Base-by-base conservation (phyloP, 2,888 invertebrate species). In the Halocaridina rubra region DNA sequence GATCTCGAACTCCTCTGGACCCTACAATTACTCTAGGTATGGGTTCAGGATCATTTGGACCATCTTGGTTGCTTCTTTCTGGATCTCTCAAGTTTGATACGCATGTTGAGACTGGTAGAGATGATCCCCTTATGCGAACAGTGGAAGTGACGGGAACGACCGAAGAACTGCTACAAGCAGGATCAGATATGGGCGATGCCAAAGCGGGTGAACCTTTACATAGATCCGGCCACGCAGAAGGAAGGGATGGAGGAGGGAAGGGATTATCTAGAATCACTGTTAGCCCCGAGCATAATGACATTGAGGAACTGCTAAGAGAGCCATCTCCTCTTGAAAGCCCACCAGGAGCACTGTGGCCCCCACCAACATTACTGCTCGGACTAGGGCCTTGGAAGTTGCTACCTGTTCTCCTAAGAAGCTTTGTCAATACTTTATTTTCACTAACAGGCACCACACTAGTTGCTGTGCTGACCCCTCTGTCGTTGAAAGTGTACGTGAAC, bases 401-500 rank as follows among this genome's bases (percentile, higher is more conserved):
- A 39, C 84, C 72, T 1, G 79, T 74, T 3, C 84, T 72, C 22
- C 79, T 46, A 78, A 84, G 39, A 19, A 81, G 64, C 30, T 72
- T 71, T 19, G 64, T 74, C 10, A 84, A 59, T 39, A 74, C 79
- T 24, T 72, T 61, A 53, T 61, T 16, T 46, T 82, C 78, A 3
- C 46, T 59, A 16, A 39, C 39, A 5, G 86, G 81, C n/a, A 80
- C 77, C 19, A 80, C 74, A 57, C 64, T 77, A 33, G 80, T 57
- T n/a, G 87, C 74, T 4, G 86, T 80, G 67, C 81, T 93, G 0
- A 93, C 91, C 89, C 94, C 94, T 89, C 94, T 95, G 89, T 96
- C 95, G 89, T 96, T 95, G 90, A 97, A 97, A 0, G 96, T 95
- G 89, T 95, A 95, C 0, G 96, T 95, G 91, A 96, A 93, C 95